phyloP scores from a whole-genome alignment of 2,797 vertebrate genomes.

The Falco rusticolus region DNA sequence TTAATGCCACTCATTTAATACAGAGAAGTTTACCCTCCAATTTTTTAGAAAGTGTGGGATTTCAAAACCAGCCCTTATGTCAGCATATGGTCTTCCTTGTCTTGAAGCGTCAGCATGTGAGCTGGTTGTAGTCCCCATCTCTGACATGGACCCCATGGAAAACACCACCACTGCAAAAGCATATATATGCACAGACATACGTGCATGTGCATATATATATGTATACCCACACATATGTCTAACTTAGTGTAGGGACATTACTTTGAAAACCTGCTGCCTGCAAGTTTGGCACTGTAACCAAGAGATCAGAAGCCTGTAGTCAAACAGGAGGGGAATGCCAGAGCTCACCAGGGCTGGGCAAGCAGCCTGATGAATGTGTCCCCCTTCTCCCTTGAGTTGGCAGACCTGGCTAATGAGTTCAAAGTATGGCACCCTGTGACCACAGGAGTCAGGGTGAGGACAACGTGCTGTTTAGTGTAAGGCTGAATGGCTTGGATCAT shows the following conservation, averaged over 20 bases:
- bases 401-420: neutral
- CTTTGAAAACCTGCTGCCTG: neutral
- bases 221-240: neutral
- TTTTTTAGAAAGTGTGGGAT: neutral
- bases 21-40: neutral
- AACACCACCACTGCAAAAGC: neutral
- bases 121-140: neutral
- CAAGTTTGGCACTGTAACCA: neutral
- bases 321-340: neutral
- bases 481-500: neutral
- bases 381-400: neutral
- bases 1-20: neutral
- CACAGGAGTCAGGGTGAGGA: neutral
- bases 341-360: neutral
- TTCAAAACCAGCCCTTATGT: neutral
- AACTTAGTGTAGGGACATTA: neutral
- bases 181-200: too few species aligned
- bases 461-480: neutral
- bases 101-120: neutral
- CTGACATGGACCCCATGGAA: neutral
- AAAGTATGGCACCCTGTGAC: rapidly evolving
- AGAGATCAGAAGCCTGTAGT: neutral
- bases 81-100: neutral
- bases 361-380: neutral
- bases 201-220: too few species aligned